These are phyloP conservation scores for Parauchenoglanis punctatus DNA, from an alignment of 2,797 vertebrate species.

Conservation along the genomic window DNA sequence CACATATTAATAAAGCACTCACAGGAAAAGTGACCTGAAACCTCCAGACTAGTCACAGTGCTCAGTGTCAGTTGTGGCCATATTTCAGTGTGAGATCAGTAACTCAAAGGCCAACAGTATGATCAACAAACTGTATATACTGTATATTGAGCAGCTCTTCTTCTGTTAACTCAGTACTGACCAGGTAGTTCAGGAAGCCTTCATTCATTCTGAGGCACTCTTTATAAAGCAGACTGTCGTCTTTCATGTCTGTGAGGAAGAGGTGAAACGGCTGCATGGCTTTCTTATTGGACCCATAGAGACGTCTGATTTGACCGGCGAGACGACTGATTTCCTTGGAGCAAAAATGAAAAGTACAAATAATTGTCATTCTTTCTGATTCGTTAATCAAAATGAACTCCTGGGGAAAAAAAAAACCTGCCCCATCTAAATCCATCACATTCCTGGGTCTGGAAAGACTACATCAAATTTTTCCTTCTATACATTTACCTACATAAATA, in stretches of 20 bases:
- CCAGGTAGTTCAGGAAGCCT: slow-evolving; percentile 85
- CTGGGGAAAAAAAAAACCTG: no score
- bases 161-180: slow-evolving; percentile 54
- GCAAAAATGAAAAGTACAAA: slow-evolving; percentile 19
- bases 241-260: slow-evolving; percentile 78
- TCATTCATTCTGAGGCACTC: slow-evolving; percentile 92
- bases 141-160: not conserved
- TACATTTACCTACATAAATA: not conserved
- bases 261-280: slow-evolving; percentile 83
- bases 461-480: not conserved
- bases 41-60: not conserved
- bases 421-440: not conserved
- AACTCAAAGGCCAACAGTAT: not conserved
- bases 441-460: not conserved
- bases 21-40: not conserved
- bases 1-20: not conserved
- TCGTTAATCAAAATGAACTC: not conserved
- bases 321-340: slow-evolving; percentile 85
- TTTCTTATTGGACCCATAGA: slow-evolving; percentile 90
- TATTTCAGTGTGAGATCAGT: not conserved
- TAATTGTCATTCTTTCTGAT: not conserved
- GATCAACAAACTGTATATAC: not conserved
- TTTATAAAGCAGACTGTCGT: slow-evolving; percentile 77
- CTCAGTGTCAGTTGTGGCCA: not conserved
- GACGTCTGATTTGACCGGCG: slow-evolving; percentile 85